Evolutionary conservation across 2,888 invertebrate species (phyloP).

Genomic region (Brachylomia viminalis): DNA sequence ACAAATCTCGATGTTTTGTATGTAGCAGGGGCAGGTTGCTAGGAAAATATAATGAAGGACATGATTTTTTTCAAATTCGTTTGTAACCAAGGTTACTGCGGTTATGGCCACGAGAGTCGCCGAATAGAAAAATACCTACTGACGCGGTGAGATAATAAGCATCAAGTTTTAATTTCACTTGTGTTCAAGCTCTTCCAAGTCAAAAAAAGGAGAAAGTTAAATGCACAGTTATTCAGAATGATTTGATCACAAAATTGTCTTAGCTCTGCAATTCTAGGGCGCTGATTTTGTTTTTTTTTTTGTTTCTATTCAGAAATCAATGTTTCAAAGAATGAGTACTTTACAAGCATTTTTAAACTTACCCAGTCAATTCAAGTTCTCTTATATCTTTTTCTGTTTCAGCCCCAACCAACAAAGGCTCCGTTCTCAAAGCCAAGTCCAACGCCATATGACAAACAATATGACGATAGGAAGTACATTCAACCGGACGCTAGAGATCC

Average conservation of each 20-base stretch:
- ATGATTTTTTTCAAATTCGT: background rate
- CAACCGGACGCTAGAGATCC: conserved; percentile 56
- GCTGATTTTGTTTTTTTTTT: background rate
- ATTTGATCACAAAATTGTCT: background rate
- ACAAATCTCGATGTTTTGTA: background rate
- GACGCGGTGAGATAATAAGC: background rate
- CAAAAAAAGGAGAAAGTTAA: background rate
- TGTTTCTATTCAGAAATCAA: background rate
- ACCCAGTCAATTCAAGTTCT: background rate
- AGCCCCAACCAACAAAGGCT: conserved; percentile 65
- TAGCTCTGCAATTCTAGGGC: background rate
- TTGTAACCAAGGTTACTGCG: background rate
- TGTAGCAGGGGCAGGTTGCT: no score
- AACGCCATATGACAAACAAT: conserved; percentile 60
- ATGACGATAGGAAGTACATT: conserved; percentile 68
- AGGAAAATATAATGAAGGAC: no score
- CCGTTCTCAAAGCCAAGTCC: conserved; percentile 44
- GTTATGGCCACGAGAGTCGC: background rate
- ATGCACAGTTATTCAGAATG: background rate
- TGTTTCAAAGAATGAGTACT: background rate
- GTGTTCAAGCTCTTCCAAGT: background rate
- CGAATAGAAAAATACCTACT: background rate
- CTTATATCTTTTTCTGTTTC: background rate
- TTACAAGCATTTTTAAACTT: no score
- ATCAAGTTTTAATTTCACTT: background rate